Base-by-base conservation (phyloP, 2,113 vertebrate species). In the Onychorhynchus coronatus region DNA sequence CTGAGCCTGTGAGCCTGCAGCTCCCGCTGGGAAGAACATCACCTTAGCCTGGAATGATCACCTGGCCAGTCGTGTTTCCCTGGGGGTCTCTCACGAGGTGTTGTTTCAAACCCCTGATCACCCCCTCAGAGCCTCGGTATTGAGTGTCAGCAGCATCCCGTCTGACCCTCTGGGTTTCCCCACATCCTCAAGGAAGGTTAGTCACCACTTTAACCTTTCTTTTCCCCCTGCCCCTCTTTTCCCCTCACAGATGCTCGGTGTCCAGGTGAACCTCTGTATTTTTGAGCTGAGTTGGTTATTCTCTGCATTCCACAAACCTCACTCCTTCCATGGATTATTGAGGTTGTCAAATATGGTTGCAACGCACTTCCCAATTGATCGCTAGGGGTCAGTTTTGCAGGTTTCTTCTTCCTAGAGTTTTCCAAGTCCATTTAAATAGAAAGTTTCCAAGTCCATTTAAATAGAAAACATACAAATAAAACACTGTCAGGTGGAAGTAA, bases 41-140 rank as follows among this genome's bases (percentile, higher is more conserved):
- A 22, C 88, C 10, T 94, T 80, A 95, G 59, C 55, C 91, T 71
- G 95, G 85, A 76, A 63, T 73, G 89, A 44, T 76, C 84, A 93
- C 88, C 82, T 63, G 74, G 90, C 50, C 68, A 28, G 33, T 10
- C 5, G 2, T 5, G 46, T 59, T 93, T 74, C 78, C 91, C 63
- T 21, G 5, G 67, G 70, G 82, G 12, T 90, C 6, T 53, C 71
- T 89, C 59, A 62, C 53, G 82, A 85, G 74, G 11, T 90, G 11
- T 58, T 21, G 23, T 96, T 97, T 96, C 94, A 96, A 56, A 93
- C 85, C 85, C 55, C 75, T 1, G 5, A 42, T 84, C 1, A 0
- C 74, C 56, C 75, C 65, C 71, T 71, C 77, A 82, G 58, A 79
- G 66, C 44, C 62, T 73, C 59, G 28, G 89, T 50, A 74, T 6